These are phyloP conservation scores for Romanogobio albipinnatus DNA, from an alignment of 2,113 vertebrate genomes.

Conservation along the genomic window DNA sequence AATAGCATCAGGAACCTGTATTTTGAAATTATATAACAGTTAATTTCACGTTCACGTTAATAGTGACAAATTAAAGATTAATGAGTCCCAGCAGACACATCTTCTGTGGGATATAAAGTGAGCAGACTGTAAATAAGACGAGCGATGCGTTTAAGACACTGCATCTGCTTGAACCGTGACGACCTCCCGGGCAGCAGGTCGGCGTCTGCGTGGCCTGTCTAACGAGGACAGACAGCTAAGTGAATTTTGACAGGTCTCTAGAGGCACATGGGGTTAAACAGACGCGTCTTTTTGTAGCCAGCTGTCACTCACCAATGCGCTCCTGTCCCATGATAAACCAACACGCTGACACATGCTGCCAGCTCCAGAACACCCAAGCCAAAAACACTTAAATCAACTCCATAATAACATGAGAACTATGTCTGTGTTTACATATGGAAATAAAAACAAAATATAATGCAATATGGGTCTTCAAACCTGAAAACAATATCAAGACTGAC, in stretches of 20 bases:
- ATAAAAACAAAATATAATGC: background rate
- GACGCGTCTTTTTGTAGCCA: constrained; percentile 20
- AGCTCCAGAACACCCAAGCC: background rate
- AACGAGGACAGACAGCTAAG: constrained; percentile 36
- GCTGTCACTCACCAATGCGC: constrained; percentile 38
- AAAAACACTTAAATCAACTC: background rate
- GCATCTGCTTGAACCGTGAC: background rate
- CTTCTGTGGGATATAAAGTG: background rate
- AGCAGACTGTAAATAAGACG: constrained; percentile 20
- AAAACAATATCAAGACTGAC: background rate
- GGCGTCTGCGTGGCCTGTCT: background rate
- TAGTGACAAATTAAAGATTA: background rate
- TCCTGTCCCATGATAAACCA: background rate
- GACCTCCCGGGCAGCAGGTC: background rate
- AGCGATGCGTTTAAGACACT: background rate
- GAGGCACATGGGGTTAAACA: constrained; percentile 32
- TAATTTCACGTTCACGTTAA: background rate
- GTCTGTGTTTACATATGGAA: background rate
- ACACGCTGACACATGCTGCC: background rate
- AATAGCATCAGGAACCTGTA: background rate
- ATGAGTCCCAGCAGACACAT: background rate
- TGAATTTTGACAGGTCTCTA: constrained; percentile 40
- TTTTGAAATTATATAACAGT: background rate
- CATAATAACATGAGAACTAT: background rate
- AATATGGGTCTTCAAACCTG: background rate